phyloP scores from a whole-genome alignment of 1,140 invertebrate species.

The Triops cancriformis region DNA sequence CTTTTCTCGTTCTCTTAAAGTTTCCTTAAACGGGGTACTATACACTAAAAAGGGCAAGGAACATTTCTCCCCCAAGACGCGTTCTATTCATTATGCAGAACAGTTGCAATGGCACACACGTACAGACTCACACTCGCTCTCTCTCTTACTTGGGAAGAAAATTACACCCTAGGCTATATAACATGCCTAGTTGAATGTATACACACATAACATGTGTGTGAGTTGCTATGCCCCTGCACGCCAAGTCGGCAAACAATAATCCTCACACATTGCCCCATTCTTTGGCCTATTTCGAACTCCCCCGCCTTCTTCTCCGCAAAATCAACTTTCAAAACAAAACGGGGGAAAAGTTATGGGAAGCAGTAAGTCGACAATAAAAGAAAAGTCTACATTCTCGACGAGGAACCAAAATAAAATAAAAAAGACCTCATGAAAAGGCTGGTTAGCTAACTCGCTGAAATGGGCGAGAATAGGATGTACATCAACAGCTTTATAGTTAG shows the following conservation, averaged over 20 bases:
- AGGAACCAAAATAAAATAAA: neutral
- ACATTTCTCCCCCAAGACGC: neutral
- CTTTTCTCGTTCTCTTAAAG: neutral
- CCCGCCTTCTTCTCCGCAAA: neutral
- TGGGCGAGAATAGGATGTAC: neutral
- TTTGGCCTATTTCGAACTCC: neutral
- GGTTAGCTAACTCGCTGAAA: neutral
- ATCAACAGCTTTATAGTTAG: neutral
- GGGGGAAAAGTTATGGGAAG: neutral
- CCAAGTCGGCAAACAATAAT: slow-evolving; percentile 5
- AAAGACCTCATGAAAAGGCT: neutral
- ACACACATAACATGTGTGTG: neutral
- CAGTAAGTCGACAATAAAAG: neutral
- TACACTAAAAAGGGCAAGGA: neutral
- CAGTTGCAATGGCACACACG: slow-evolving; percentile 8
- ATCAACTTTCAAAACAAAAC: slow-evolving; percentile 10
- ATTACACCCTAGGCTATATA: slow-evolving; percentile 6
- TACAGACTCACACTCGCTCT: neutral
- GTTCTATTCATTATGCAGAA: slow-evolving; percentile 14
- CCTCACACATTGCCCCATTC: slow-evolving; percentile 2
- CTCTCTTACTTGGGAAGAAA: neutral
- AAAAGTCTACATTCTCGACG: neutral
- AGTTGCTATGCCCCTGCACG: neutral
- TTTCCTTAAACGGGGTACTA: neutral
- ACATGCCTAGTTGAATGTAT: slow-evolving; percentile 14